Percentiles rank a stretch among this genome's conserved stretches.
Evolutionary conservation across 1,140 invertebrate genomes (phyloP).

Genomic region (Diuraphis noxia): DNA sequence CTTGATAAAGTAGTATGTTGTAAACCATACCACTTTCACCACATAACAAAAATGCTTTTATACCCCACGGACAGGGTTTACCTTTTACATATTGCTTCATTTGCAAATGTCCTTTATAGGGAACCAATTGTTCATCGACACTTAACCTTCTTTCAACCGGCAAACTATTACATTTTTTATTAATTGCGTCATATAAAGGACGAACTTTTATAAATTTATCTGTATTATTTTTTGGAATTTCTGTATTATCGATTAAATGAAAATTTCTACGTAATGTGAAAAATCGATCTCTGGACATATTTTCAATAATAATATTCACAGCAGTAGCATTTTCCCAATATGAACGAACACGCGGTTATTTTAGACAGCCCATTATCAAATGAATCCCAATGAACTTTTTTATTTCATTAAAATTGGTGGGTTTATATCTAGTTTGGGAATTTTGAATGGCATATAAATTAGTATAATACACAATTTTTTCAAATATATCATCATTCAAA

Average conservation of each 20-base stretch:
- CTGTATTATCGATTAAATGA: constrained; percentile 49
- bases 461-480: background rate
- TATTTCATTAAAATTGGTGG: constrained; percentile 52
- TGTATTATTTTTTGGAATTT: background rate
- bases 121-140: constrained; percentile 59
- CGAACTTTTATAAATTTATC: constrained; percentile 56
- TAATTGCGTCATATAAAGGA: constrained; percentile 54
- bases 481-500: background rate
- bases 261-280: constrained; percentile 50
- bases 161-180: constrained; percentile 43
- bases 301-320: constrained; percentile 40
- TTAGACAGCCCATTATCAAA: constrained; percentile 54
- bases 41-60: constrained; percentile 57
- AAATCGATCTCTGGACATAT: constrained; percentile 52
- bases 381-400: constrained; percentile 55
- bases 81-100: constrained; percentile 54
- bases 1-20: constrained; percentile 53
- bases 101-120: constrained; percentile 57
- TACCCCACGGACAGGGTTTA: background rate
- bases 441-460: constrained; percentile 27
- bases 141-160: constrained; percentile 54
- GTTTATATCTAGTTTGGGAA: background rate
- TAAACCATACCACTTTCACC: constrained; percentile 56
- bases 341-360: constrained; percentile 53
- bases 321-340: constrained; percentile 49